A percentile compares a stretch with the other conserved stretches of the same genome.
Conservation (phyloP, 1,140 invertebrate species). For the Cherax quadricarinatus region DNA sequence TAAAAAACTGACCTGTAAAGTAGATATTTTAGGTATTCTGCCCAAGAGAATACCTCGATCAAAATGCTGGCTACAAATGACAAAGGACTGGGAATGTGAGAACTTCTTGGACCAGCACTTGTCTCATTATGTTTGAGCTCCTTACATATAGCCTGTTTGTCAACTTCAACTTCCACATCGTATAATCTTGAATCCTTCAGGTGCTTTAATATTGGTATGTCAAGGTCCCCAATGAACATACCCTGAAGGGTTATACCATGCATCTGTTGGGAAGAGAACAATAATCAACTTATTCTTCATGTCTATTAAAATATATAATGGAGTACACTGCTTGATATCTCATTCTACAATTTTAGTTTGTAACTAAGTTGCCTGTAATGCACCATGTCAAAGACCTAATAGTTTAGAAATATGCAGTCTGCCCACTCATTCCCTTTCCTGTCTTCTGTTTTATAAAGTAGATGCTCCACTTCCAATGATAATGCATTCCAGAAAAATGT, state of each 20-base stretch:
- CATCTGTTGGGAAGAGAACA: conserved; percentile 23
- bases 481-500: too few species aligned
- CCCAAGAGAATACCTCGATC: conserved; percentile 35
- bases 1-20: conserved; percentile 35
- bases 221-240: conserved; percentile 46
- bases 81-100: conserved; percentile 38
- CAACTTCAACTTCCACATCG: conserved; percentile 41
- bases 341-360: too few species aligned
- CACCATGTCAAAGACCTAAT: too few species aligned
- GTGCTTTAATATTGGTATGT: conserved; percentile 41
- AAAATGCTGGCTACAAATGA: conserved; percentile 4
- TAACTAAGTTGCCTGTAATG: too few species aligned
- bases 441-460: too few species aligned
- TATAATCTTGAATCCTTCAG: conserved; percentile 40
- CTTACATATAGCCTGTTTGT: conserved; percentile 44
- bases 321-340: too few species aligned
- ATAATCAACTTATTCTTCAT: not conserved
- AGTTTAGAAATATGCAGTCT: too few species aligned
- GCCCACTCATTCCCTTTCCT: too few species aligned
- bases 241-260: conserved; percentile 48
- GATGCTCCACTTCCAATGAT: too few species aligned
- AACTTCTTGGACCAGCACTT: conserved; percentile 36
- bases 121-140: conserved; percentile 24
- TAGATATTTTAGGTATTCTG: conserved; percentile 46
- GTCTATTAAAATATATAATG: too few species aligned